Base-by-base conservation (phyloP, 2,888 invertebrate species). In the Sthenelais limicola region DNA sequence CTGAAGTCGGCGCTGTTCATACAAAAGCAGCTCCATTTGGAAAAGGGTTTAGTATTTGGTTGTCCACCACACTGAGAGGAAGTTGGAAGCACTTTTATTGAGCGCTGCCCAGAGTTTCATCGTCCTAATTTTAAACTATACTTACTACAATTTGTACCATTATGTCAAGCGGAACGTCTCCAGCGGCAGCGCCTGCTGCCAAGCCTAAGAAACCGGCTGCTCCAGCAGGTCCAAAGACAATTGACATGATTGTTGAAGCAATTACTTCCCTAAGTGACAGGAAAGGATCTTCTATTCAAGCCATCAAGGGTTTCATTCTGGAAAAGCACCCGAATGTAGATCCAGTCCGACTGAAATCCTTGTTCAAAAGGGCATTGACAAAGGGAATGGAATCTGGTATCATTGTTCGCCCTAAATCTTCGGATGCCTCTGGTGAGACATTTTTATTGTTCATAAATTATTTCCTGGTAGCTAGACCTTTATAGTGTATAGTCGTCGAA, bases 251-350 rank as follows among this genome's bases (percentile, higher is more conserved):
- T 12, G 51, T 71, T 24, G 71, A 58, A 9, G 71, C 71, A 1
- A 62, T 71, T n/a, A 38, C 48, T 18, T 30, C 47, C 5, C 30
- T 71, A 12, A 30, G 12, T 32, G 71, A 71, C 48, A 26, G 58
- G 32, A 81, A 79, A 66, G 82, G 82, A 5, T 79, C 79, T 0
- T 77, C 82, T 4, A 79, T 81, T 24, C 77, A 66, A 9, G 77
- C 77, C 47, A 81, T 82, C 26, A 75, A 78, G 66, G 76, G 73
- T 18, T 82, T 73, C 71, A 81, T 82, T 49, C 70, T 77, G 15
- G 80, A 79, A 51, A 80, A 79, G 38, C 79, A 82, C 74, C 33
- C 74, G 35, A 78, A 73, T 5, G 70, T 80, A 4, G 81, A 80
- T 68, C 58, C 71, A 3, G 74, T 75, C 24, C 66, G 51, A 15